Evolutionary conservation across 53 echinoderm and acorn worm genomes (phyloP).

Genomic region (Henricia sp.): DNA sequence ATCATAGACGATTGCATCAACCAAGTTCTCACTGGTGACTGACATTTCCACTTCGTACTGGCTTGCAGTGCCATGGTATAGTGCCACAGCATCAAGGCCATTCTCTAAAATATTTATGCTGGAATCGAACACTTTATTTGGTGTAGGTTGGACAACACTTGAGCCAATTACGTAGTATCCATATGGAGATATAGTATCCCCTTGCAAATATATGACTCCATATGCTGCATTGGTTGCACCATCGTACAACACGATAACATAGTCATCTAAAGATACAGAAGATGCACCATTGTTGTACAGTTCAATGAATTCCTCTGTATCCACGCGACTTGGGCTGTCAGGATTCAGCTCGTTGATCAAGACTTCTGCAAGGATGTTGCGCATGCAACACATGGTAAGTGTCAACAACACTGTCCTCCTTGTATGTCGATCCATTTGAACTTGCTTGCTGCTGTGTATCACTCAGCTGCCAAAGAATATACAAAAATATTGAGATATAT

Average conservation of each 20-base stretch:
- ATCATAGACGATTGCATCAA: constrained; percentile 95
- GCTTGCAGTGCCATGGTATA: constrained; percentile 59
- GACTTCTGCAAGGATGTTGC: constrained; percentile 15
- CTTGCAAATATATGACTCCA: constrained; percentile 61
- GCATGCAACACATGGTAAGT: constrained; percentile 9
- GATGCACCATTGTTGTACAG: constrained; percentile 71
- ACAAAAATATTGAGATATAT: too few relatives aligned
- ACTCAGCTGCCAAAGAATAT: too few relatives aligned
- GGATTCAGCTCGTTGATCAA: constrained; percentile 93
- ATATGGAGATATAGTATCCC: constrained; percentile 49
- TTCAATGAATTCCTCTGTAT: constrained; percentile 83
- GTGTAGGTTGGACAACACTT: constrained; percentile 58
- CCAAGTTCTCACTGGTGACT: constrained; percentile 70
- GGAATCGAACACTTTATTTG: constrained; percentile 60
- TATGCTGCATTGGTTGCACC: constrained; percentile 76
- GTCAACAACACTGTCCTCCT: too few relatives aligned
- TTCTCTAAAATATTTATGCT: constrained; percentile 77
- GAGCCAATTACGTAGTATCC: constrained; percentile 81
- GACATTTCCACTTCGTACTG: constrained; percentile 59
- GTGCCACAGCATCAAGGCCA: constrained; percentile 81
- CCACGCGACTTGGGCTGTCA: constrained; percentile 61
- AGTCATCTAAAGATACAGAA: constrained; percentile 68
- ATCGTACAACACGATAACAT: constrained; percentile 82
- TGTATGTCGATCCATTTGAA: background rate
- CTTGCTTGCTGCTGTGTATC: too few relatives aligned